Conservation (phyloP, 1,140 invertebrate genomes). For the Cydia amplana region DNA sequence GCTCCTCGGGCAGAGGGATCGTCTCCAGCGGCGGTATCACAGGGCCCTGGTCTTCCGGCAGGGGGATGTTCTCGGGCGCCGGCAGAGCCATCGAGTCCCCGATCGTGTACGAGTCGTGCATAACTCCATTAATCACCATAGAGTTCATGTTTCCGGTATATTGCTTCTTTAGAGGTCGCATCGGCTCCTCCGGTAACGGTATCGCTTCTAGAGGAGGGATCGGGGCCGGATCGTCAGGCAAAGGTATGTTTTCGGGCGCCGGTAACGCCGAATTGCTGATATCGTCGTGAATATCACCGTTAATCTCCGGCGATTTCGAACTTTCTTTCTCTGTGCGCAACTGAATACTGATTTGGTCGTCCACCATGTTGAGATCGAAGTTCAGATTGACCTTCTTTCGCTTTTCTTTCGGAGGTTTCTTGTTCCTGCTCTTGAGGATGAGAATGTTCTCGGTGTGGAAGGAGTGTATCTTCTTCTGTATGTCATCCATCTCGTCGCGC, state of each 20-base stretch:
- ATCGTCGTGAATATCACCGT: conserved; percentile 66
- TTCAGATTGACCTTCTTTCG: conserved; percentile 79
- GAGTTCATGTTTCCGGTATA: conserved; percentile 25
- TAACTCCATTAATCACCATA: conserved; percentile 18
- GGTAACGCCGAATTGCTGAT: conserved; percentile 44
- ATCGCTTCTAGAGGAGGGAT: conserved; percentile 32
- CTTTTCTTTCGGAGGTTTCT: conserved; percentile 78
- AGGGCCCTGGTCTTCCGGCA: conserved; percentile 65
- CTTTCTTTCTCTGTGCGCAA: conserved; percentile 66
- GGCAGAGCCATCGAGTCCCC: conserved; percentile 66
- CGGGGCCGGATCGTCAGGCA: conserved; percentile 44
- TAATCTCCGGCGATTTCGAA: conserved; percentile 55
- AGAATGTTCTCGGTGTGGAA: conserved; percentile 82
- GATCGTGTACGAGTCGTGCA: conserved; percentile 37
- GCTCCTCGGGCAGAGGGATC: conserved; percentile 65
- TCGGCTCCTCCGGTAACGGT: conserved; percentile 21
- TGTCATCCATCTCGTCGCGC: conserved; percentile 80
- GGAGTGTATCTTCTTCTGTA: conserved; percentile 81
- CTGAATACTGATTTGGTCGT: conserved; percentile 77
- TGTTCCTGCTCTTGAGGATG: conserved; percentile 81
- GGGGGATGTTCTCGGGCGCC: conserved; percentile 64
- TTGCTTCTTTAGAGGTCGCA: conserved; percentile 20
- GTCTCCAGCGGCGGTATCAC: conserved; percentile 58
- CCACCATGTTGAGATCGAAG: conserved; percentile 78
- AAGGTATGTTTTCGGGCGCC: conserved; percentile 69